Base-by-base conservation (phyloP, 2,113 vertebrate genomes). In the Myxocyprinus asiaticus region DNA sequence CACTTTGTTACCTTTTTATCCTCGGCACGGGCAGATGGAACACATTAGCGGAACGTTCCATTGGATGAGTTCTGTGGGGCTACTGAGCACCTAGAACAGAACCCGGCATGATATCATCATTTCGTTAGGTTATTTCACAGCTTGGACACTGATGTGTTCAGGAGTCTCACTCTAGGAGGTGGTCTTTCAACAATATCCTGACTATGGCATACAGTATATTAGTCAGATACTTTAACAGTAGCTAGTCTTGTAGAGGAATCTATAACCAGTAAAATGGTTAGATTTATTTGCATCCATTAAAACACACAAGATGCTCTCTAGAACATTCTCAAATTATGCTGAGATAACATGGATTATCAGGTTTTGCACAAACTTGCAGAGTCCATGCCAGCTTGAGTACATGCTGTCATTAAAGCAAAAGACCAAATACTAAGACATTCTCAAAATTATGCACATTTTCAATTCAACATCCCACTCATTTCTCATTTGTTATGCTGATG, bases 1-100 rank as follows among this genome's bases (percentile, higher is more conserved):
- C 71, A 78, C 86, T 86, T 77, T 86, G 84, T 87, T 72, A 84
- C 80, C 73, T 82, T 81, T 80, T 63, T 48, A 62, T 67, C 61
- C 42, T 56, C 42, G 3, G 50, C 5, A 14, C 67, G 17, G 55
- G 61, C 74, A 78, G 55, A 81, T 82, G 74, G 81, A 77, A 75
- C 64, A 74, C 70, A 78, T 80, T 83, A 78, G 63, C n/a, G 33
- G 22, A 71, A 82, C 51, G 69, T 82, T 85, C 80, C 72, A 79
- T 64, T 67, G 55, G 53, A 74, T 82, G 48, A 82, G 75, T 48
- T 75, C 64, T 59, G 77, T 65, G 65, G 77, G 61, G 61, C 76
- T 59, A 44, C 50, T 55, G 76, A 75, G 76, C 56, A 68, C 17
- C 59, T 43, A 61, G 44, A 61, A 43, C n/a, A 43, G 33, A 22